Conservation (phyloP, 2,888 invertebrate genomes). For the Priocnemis perturbator region DNA sequence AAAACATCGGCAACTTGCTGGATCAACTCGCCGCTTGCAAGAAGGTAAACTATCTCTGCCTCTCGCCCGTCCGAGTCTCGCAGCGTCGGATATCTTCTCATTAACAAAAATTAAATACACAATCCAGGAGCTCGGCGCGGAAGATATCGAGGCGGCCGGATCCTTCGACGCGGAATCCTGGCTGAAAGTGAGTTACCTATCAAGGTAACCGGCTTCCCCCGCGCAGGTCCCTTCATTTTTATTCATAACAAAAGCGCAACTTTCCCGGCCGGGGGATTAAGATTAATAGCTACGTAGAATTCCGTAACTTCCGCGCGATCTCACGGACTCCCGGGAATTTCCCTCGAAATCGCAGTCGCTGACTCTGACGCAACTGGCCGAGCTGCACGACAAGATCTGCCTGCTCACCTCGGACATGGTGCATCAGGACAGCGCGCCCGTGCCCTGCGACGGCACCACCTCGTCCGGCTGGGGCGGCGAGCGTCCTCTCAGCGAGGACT, state of each 20-base stretch:
- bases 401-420: constrained; percentile 61
- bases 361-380: constrained; percentile 65
- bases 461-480: constrained; percentile 1
- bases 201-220: constrained; percentile 1
- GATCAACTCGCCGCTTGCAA: background rate
- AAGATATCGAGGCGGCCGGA: constrained; percentile 35
- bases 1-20: constrained; percentile 33
- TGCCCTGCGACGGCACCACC: constrained; percentile 15
- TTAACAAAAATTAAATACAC: background rate
- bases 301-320: too few relatives aligned
- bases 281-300: too few relatives aligned
- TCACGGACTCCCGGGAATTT: too few relatives aligned
- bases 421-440: constrained; percentile 39
- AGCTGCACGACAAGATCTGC: constrained; percentile 68
- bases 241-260: too few relatives aligned
- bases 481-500: constrained; percentile 42
- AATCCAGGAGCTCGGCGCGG: constrained; percentile 36
- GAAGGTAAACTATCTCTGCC: background rate
- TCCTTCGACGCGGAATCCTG: constrained; percentile 63
- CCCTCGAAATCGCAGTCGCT: constrained; percentile 53
- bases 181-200: constrained; percentile 54
- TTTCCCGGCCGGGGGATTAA: too few relatives aligned
- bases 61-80: background rate
- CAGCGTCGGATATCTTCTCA: background rate
- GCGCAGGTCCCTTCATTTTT: too few relatives aligned